These are phyloP conservation scores for Porites lobata DNA, from an alignment of 92 coral and sea anemone genomes.

Conservation along the genomic window DNA sequence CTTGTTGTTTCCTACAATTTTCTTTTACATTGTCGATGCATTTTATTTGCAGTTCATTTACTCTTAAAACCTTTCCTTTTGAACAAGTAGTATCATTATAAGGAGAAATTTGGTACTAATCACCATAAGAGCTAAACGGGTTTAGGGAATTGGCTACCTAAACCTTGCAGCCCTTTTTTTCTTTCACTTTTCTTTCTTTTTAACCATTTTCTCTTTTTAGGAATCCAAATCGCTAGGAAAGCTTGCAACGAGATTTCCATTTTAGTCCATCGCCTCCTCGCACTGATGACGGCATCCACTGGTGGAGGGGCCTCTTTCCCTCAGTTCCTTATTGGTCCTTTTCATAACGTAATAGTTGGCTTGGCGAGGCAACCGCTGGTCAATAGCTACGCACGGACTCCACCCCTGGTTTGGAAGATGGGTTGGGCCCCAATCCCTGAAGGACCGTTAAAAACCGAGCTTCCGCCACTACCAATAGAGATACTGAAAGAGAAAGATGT, in stretches of 20 bases:
- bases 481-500: slow-evolving; percentile 97
- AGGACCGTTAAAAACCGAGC: slow-evolving; percentile 86
- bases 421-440: slow-evolving; percentile 96
- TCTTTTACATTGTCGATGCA: too few species aligned
- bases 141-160: too few species aligned
- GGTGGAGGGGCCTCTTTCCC: slow-evolving; percentile 77
- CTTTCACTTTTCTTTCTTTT: background rate
- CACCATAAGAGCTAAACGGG: too few species aligned
- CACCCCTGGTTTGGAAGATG: slow-evolving; percentile 93
- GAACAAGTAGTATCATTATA: too few species aligned
- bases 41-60: too few species aligned
- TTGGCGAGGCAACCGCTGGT: slow-evolving; percentile 94
- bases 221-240: slow-evolving; percentile 72
- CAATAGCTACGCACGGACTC: slow-evolving; percentile 94
- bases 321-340: slow-evolving; percentile 84
- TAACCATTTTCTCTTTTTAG: slow-evolving; percentile 20
- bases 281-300: slow-evolving; percentile 59
- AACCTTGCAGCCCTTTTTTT: background rate
- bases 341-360: slow-evolving; percentile 82
- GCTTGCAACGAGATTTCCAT: slow-evolving; percentile 86
- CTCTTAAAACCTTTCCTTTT: too few species aligned
- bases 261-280: slow-evolving; percentile 75
- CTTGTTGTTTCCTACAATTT: too few species aligned
- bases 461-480: slow-evolving; percentile 97
- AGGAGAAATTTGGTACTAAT: too few species aligned